Percentiles rank a stretch among this genome's conserved stretches.
Evolutionary conservation across 2,888 invertebrate genomes (phyloP).

Genomic region (Ischnus inquisitorius): DNA sequence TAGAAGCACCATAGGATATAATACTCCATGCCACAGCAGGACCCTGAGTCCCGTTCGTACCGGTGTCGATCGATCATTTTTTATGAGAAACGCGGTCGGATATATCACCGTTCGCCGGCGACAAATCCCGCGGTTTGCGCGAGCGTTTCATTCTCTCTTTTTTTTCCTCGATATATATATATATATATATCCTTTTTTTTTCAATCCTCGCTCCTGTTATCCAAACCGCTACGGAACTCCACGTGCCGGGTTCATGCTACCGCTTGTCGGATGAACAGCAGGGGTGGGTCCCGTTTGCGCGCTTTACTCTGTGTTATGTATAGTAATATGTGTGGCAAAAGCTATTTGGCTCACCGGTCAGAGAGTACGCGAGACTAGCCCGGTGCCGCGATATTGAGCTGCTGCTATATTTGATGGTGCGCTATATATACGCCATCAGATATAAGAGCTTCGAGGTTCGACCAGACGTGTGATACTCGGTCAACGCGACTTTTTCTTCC

Average conservation of each 20-base stretch:
- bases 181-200: constrained; percentile 26
- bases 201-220: constrained; percentile 41
- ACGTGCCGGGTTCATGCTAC: constrained; percentile 24
- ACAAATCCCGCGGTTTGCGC: constrained; percentile 68
- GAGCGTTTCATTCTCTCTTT: constrained; percentile 65
- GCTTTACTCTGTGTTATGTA: constrained; percentile 8
- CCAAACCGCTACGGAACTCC: constrained; percentile 32
- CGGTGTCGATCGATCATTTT: constrained; percentile 78
- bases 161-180: constrained; percentile 15
- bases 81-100: constrained; percentile 74
- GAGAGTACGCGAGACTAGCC: constrained; percentile 14
- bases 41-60: constrained; percentile 43
- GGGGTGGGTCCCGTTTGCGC: constrained; percentile 7
- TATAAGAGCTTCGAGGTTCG: constrained; percentile 15
- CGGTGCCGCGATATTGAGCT: constrained; percentile 16
- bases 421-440: neutral
- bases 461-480: constrained; percentile 7
- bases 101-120: constrained; percentile 67
- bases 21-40: constrained; percentile 13
- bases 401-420: constrained; percentile 10
- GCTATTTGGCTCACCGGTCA: constrained; percentile 22
- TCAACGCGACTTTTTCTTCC: constrained; percentile 33
- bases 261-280: constrained; percentile 25
- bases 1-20: constrained; percentile 19
- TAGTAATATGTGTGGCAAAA: constrained; percentile 26